Percentiles rank a stretch among this genome's conserved stretches.
Conservation (phyloP, 2,113 vertebrate species). For the Ptilorrhoa leucosticta region DNA sequence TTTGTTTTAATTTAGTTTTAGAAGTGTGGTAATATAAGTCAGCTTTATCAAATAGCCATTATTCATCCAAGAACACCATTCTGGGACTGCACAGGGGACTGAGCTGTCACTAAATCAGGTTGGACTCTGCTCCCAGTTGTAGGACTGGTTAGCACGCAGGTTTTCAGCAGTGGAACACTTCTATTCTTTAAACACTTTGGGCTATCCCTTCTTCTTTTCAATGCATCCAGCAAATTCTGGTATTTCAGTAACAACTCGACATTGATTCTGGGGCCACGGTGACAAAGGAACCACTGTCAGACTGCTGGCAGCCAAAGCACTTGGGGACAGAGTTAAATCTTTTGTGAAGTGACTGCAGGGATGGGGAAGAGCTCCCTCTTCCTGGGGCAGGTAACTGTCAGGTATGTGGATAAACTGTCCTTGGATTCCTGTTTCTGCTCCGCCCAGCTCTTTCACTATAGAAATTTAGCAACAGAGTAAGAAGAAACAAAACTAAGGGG, state of each 20-base stretch:
- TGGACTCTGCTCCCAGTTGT: neutral
- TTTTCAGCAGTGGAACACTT: neutral
- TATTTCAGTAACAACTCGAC: neutral
- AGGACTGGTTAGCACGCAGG: neutral
- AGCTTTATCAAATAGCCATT: neutral
- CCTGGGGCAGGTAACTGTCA: neutral
- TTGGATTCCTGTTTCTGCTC: neutral
- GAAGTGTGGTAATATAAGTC: neutral
- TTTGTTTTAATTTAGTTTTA: neutral
- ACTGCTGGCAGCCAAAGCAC: neutral
- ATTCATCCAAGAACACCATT: neutral
- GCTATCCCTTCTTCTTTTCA: neutral
- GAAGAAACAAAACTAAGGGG: neutral
- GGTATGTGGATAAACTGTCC: neutral
- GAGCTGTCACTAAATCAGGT: neutral
- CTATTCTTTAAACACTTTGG: neutral
- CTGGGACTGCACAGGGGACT: neutral
- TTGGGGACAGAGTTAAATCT: neutral
- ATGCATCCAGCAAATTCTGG: neutral
- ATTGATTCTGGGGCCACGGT: neutral
- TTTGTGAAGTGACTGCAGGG: neutral
- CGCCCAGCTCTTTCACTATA: neutral
- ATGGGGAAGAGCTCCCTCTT: neutral
- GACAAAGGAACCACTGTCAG: slow-evolving; percentile 4
- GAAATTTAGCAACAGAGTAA: neutral